Percentiles rank a stretch among this genome's conserved stretches.
These are phyloP conservation scores for Oasisia sp. DNA, from an alignment of 2,888 invertebrate genomes.

Conservation along the genomic window DNA sequence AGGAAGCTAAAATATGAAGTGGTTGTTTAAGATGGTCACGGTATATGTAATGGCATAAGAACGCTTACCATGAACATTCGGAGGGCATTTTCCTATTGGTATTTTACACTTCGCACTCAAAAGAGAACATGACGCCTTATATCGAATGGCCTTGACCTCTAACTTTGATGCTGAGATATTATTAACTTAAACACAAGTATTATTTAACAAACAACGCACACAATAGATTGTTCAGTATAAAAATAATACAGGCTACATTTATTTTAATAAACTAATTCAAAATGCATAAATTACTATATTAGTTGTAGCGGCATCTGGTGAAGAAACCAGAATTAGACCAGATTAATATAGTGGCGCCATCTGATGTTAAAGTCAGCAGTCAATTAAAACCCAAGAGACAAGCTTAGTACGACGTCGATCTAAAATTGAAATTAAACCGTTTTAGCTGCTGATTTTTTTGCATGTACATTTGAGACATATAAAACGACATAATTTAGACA, in stretches of 20 bases:
- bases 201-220: background rate
- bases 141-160: background rate
- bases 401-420: no score
- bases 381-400: background rate
- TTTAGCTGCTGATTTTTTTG: no score
- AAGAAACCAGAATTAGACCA: background rate
- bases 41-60: background rate
- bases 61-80: background rate
- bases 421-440: no score
- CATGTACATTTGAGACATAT: no score
- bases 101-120: background rate
- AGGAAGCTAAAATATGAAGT: background rate
- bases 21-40: background rate
- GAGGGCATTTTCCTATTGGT: background rate
- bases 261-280: background rate
- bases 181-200: background rate
- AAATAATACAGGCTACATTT: background rate
- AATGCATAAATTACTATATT: background rate
- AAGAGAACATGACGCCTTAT: slow-evolving; percentile 3
- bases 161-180: background rate
- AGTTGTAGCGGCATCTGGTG: background rate
- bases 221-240: background rate
- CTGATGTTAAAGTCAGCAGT: background rate
- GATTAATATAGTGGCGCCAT: background rate
- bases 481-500: no score